Percentiles rank a stretch among this genome's conserved stretches.
Conservation (phyloP, 2,113 vertebrate genomes). For the Clarias magur region DNA sequence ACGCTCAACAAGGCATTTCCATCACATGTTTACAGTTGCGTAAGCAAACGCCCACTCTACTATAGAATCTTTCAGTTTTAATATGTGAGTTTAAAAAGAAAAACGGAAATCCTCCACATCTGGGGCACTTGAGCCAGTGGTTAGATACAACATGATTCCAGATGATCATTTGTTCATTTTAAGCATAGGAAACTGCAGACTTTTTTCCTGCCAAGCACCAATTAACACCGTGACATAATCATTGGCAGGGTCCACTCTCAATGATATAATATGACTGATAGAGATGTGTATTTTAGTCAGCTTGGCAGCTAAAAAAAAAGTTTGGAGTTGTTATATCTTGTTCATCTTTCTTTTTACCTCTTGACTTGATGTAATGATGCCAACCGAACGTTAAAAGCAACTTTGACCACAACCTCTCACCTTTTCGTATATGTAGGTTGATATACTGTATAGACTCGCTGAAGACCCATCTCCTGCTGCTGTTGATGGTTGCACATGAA, state of each 20-base stretch:
- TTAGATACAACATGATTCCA: neutral
- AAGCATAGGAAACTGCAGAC: neutral
- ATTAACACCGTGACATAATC: neutral
- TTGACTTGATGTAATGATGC: neutral
- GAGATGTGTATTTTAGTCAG: slow-evolving; percentile 3
- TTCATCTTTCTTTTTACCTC: neutral
- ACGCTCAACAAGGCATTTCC: neutral
- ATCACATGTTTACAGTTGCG: slow-evolving; percentile 19
- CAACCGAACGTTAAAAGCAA: neutral
- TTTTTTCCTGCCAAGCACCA: too few species aligned
- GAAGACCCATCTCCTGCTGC: neutral
- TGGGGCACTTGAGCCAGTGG: neutral
- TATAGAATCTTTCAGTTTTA: neutral
- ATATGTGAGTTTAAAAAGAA: neutral
- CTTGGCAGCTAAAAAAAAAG: neutral
- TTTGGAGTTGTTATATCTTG: neutral
- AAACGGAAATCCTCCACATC: neutral
- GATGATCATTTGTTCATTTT: neutral
- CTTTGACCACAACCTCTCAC: neutral
- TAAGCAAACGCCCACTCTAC: neutral
- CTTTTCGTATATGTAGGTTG: neutral
- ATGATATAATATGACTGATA: neutral
- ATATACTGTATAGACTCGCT: neutral
- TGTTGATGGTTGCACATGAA: neutral
- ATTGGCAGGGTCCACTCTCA: neutral